A percentile compares a stretch with the other conserved stretches of the same genome.
Evolutionary conservation across 2,113 vertebrate species (phyloP).

Genomic region (Trichomycterus rosablanca): DNA sequence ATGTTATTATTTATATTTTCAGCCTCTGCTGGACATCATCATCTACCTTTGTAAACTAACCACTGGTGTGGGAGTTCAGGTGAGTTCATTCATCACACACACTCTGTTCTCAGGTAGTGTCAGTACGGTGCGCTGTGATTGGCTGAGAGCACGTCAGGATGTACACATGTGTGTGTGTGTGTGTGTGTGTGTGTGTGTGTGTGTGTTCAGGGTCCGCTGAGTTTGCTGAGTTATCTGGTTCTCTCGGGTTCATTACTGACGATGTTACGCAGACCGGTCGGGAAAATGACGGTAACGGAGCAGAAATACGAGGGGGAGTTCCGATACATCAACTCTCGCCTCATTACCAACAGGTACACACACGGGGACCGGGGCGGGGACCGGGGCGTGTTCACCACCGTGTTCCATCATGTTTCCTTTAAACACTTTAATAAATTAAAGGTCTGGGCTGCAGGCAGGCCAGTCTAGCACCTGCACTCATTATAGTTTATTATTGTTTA

Average conservation of each 20-base stretch:
- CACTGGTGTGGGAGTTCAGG: constrained; percentile 88
- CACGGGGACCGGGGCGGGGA: no score
- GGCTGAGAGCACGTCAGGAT: no score
- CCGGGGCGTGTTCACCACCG: no score
- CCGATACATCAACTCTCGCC: constrained; percentile 90
- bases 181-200: constrained; percentile 11
- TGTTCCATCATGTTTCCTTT: no score
- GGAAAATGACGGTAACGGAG: constrained; percentile 89
- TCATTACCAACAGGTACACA: constrained; percentile 91
- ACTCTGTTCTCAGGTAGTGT: no score
- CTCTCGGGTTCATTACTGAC: constrained; percentile 90
- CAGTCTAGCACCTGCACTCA: no score
- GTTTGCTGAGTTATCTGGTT: constrained; percentile 90
- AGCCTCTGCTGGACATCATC: constrained; percentile 93
- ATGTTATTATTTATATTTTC: constrained; percentile 19
- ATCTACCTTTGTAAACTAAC: constrained; percentile 95
- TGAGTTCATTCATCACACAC: no score
- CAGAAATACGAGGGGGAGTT: constrained; percentile 97
- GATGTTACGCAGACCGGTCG: constrained; percentile 84
- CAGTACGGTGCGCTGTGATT: no score
- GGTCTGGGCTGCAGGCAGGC: no score
- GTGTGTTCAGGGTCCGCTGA: constrained; percentile 77
- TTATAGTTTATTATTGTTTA: no score
- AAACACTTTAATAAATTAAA: no score
- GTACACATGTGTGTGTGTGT: background rate